Evolutionary conservation across 1,140 invertebrate genomes (phyloP), one percentile per base, ranked within the genome.

Genomic region (Prorops nasuta): DNA sequence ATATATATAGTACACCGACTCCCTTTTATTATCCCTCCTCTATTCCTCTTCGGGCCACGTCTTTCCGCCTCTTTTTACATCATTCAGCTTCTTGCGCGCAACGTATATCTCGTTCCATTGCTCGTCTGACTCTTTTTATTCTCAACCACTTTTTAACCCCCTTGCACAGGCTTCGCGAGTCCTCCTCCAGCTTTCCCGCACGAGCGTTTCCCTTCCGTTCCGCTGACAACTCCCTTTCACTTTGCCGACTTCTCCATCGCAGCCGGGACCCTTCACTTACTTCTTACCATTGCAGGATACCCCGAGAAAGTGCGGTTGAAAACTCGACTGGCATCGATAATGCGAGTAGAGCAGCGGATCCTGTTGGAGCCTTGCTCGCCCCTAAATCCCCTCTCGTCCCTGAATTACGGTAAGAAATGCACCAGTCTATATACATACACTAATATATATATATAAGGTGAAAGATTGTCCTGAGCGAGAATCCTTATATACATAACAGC

Each of bases 321-420:
- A 56, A 60, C 58, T 59, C 48, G 56, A 44, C 53, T 59, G 51
- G 58, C 58, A 60, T 60, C 45, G 56, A 60, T 60, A 60, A 60
- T 60, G 58, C 52, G 32, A 31, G 43, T 10, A 21, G 38, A 10
- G 28, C 24, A 1, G n/a, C 22, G 20, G 3, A 14, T n/a, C n/a
- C n/a, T n/a, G n/a, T n/a, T n/a, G n/a, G n/a, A n/a, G n/a, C n/a
- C n/a, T n/a, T n/a, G n/a, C n/a, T n/a, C n/a, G n/a, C n/a, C n/a
- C n/a, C n/a, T n/a, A n/a, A n/a, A n/a, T n/a, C n/a, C n/a, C n/a
- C n/a, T n/a, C n/a, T n/a, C n/a, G n/a, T n/a, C n/a, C n/a, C n/a
- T n/a, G n/a, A n/a, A n/a, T n/a, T n/a, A n/a, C n/a, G n/a, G n/a
- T n/a, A n/a, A n/a, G n/a, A n/a, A n/a, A n/a, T n/a, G n/a, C n/a